Conservation (phyloP, 2,797 vertebrate species). For the Microctenopoma stevenorrisi region DNA sequence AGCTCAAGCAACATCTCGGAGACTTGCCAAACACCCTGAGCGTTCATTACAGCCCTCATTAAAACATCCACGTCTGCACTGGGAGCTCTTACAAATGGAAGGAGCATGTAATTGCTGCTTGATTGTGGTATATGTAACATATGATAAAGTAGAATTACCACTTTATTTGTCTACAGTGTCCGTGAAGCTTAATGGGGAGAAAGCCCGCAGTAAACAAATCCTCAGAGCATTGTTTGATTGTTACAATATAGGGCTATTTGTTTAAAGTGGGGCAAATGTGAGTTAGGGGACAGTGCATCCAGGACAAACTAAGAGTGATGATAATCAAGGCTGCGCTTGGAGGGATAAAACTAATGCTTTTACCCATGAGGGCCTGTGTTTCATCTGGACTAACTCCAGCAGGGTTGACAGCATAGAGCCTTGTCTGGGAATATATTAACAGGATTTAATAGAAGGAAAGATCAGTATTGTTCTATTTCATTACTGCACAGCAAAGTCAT, state of each 20-base stretch:
- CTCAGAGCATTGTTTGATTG: constrained; percentile 75
- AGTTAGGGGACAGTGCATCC: constrained; percentile 76
- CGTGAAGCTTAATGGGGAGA: constrained; percentile 80
- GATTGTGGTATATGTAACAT: constrained; percentile 85
- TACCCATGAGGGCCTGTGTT: constrained; percentile 66
- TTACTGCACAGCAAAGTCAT: constrained; percentile 58
- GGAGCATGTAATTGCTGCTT: constrained; percentile 86
- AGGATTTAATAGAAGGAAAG: constrained; percentile 67
- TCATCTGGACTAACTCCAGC: constrained; percentile 75
- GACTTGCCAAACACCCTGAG: constrained; percentile 87
- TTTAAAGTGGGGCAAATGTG: constrained; percentile 81
- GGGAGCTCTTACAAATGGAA: constrained; percentile 84
- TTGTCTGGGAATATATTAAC: constrained; percentile 73
- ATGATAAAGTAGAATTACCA: constrained; percentile 81
- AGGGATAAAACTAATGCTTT: constrained; percentile 72
- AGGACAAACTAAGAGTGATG: constrained; percentile 77
- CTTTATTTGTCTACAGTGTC: constrained; percentile 82
- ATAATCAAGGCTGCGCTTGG: constrained; percentile 71
- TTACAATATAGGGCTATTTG: constrained; percentile 77
- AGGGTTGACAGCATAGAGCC: constrained; percentile 54
- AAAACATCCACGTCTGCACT: constrained; percentile 82
- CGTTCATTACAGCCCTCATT: constrained; percentile 88
- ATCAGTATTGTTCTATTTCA: constrained; percentile 73
- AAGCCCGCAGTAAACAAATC: constrained; percentile 78
- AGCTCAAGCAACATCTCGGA: constrained; percentile 81